These are phyloP conservation scores for Tragelaphus buxtoni DNA, from an alignment of 2,113 vertebrate genomes.

Conservation along the genomic window DNA sequence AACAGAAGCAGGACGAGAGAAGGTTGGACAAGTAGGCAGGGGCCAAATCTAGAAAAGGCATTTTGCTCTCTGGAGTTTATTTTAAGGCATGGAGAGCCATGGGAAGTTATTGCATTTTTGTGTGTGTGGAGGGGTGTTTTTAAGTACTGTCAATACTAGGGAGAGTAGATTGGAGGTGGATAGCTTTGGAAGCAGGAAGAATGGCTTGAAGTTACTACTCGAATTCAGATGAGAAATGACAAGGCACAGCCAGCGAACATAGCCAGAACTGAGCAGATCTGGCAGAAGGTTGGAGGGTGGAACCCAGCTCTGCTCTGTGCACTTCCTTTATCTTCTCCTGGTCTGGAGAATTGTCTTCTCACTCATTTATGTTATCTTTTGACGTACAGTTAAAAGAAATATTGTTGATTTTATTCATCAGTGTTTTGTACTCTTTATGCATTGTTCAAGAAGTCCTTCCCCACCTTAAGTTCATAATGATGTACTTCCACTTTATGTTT, in stretches of 20 bases:
- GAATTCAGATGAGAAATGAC: neutral
- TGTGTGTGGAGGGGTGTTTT: neutral
- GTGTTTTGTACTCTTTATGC: neutral
- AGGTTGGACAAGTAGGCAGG: neutral
- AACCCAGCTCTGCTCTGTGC: neutral
- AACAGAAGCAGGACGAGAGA: neutral
- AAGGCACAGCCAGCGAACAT: neutral
- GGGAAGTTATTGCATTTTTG: neutral
- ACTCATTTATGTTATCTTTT: neutral
- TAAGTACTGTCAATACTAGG: neutral
- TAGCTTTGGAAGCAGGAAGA: neutral
- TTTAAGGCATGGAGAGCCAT: neutral
- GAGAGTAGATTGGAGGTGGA: neutral
- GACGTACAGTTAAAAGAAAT: neutral
- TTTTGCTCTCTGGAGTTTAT: neutral
- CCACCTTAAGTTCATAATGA: neutral
- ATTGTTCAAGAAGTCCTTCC: constrained; percentile 12
- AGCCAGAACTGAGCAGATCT: neutral
- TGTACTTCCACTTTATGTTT: neutral
- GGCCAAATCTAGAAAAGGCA: neutral
- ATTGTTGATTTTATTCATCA: neutral
- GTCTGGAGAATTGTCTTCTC: neutral
- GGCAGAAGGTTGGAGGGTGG: neutral
- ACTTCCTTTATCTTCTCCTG: neutral
- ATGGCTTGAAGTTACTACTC: neutral